These are phyloP conservation scores for Tiliacea citrago DNA, from an alignment of 2,888 invertebrate species.

Conservation along the genomic window DNA sequence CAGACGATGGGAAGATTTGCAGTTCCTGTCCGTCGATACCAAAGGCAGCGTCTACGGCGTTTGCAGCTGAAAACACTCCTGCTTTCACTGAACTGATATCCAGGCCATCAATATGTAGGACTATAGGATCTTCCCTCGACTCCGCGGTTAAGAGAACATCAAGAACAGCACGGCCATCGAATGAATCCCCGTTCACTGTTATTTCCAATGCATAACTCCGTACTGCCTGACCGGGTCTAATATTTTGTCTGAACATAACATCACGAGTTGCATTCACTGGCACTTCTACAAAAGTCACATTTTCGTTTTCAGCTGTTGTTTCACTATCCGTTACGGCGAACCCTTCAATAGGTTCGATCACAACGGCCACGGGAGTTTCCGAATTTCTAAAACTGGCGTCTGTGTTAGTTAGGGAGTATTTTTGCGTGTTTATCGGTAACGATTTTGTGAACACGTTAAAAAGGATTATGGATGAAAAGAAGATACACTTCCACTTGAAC, in stretches of 20 bases:
- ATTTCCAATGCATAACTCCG: constrained; percentile 72
- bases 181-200: constrained; percentile 69
- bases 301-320: constrained; percentile 30
- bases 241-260: constrained; percentile 51
- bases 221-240: constrained; percentile 76
- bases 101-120: constrained; percentile 71
- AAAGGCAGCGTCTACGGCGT: constrained; percentile 64
- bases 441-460: constrained; percentile 74
- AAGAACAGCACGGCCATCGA: constrained; percentile 76
- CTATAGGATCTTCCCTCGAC: constrained; percentile 71
- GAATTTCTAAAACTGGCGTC: constrained; percentile 58
- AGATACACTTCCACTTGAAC: constrained; percentile 75
- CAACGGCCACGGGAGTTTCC: constrained; percentile 51
- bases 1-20: constrained; percentile 67
- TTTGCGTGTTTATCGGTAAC: constrained; percentile 70
- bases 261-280: constrained; percentile 57
- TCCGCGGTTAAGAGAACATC: constrained; percentile 64
- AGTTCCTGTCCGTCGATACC: constrained; percentile 65
- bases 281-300: constrained; percentile 48
- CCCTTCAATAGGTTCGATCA: constrained; percentile 40
- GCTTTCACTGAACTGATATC: constrained; percentile 69
- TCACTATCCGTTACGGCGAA: constrained; percentile 22
- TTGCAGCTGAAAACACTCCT: constrained; percentile 72
- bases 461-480: constrained; percentile 69
- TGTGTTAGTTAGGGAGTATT: constrained; percentile 41